Evolutionary conservation across 2,888 invertebrate species (phyloP), one percentile per base, ranked within the genome.

Genomic region (Ophraella communa): DNA sequence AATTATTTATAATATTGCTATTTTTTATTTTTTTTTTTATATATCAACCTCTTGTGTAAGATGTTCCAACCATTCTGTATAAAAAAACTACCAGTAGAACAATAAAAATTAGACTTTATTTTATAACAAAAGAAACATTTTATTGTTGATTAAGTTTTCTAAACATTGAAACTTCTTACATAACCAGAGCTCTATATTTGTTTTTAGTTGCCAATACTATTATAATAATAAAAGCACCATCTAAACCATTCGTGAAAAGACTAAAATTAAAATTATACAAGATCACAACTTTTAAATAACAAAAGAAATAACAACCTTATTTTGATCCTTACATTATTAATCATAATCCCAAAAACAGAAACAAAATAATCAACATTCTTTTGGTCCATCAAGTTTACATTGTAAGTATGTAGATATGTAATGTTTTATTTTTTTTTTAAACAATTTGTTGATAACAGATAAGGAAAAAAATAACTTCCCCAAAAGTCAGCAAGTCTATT

Each of bases 1-100:
- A 68, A 62, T 56, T 62, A 58, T 52, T 60, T 64, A 39, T 39
- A 53, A 62, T 59, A 65, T 65, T 61, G 65, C 60, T 57, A 61
- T 52, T 24, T 60, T 44, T 57, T 35, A 53, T 47, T 35, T 61
- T 60, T 44, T 57, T 35, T 53, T 47, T 35, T 61, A 56, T 23
- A 20, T 39, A n/a, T 51, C 49, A 47, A 56, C 35, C 52, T 61
- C 62, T 47, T 47, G 17, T n/a, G 11, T 27, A 51, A 27, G 27
- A 51, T 14, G 14, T 51, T 51, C 49, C 14, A 39, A 39, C 17
- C 14, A n/a, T n/a, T n/a, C n/a, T n/a, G 17, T 5, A n/a, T 17
- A 17, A 14, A 39, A 33, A 4, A 33, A 30, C 11, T 10, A 7
- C 27, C 27, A 0, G 8, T 30, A 30, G 2, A 30, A 3, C 27